Evolutionary conservation across 2,113 vertebrate species (phyloP), one percentile per base, ranked within the genome.

Genomic region (Pedetes capensis): DNA sequence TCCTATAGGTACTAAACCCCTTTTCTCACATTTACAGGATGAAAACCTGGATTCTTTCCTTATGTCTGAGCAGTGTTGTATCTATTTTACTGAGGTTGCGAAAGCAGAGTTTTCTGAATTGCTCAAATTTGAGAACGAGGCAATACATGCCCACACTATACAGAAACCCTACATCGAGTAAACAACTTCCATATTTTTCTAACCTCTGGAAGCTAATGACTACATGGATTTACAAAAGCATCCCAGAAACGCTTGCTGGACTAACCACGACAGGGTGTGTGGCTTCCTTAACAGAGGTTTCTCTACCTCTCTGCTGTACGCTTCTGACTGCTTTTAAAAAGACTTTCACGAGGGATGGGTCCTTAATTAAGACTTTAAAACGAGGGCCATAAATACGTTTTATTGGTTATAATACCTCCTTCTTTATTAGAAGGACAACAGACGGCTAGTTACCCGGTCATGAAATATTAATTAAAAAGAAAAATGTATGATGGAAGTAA

Each of bases 381-480:
- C 94, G 76, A 97, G 53, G 72, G 91, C 94, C 97, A 98, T 98
- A 98, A 98, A 98, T 98, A 97, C 92, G 96, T 98, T 98, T 98
- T 98, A 98, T 98, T 98, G 91, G 93, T 97, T 96, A 85, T 97
- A 97, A 96, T 97, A 95, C 72, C 95, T 98, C 95, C 96, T 94
- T 53, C 89, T 97, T 97, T 97, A 97, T 98, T 97, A 98, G 96
- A 96, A 97, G 80, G 96, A 97, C 97, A 98, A 98, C 96, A 98
- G 94, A 94, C 96, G 97, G 91, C 96, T 97, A 97, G 92, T 98
- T 98, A 98, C 98, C 96, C 93, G 95, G 92, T 98, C 97, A 98
- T 98, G 96, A 98, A 98, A 98, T 98, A 98, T 97, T 98, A 97
- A 98, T 98, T 98, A 97, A 97, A 98, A 98, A 97, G 94, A 98